Conservation (phyloP, 1,140 invertebrate species). For the Brachionus asplanchnoidis region DNA sequence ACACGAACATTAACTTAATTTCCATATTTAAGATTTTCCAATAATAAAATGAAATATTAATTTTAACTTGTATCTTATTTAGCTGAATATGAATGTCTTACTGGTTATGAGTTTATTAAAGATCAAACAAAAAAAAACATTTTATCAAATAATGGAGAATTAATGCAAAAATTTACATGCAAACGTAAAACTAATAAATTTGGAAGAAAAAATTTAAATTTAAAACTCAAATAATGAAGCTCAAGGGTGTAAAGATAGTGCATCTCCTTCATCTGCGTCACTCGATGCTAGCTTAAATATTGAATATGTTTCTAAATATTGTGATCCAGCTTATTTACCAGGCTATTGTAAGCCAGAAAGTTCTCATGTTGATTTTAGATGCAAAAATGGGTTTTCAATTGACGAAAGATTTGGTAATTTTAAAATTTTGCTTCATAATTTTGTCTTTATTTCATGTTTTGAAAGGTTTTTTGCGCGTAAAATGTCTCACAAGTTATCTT, state of each 20-base stretch:
- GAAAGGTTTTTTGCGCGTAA: constrained; percentile 33
- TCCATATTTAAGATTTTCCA: too few species aligned
- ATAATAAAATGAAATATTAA: too few species aligned
- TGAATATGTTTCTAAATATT: neutral
- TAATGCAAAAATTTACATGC: constrained; percentile 20
- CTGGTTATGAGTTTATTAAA: neutral
- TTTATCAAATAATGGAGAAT: neutral
- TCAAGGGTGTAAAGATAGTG: neutral
- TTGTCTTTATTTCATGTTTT: neutral
- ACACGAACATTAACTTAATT: too few species aligned
- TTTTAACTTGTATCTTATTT: too few species aligned
- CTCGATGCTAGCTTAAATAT: neutral
- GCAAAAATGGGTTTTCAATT: neutral
- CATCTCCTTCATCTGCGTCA: neutral
- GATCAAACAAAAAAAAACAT: neutral
- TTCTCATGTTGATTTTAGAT: constrained; percentile 38
- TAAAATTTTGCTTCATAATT: neutral
- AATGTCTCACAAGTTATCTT: constrained; percentile 30
- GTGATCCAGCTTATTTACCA: neutral
- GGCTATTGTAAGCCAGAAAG: constrained; percentile 31
- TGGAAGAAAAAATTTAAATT: neutral
- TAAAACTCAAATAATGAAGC: neutral
- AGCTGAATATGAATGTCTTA: constrained; percentile 7
- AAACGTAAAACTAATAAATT: neutral
- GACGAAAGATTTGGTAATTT: constrained; percentile 5